These are phyloP conservation scores for Orthonychiurus folsomi DNA, from an alignment of 2,888 invertebrate genomes.

Conservation along the genomic window DNA sequence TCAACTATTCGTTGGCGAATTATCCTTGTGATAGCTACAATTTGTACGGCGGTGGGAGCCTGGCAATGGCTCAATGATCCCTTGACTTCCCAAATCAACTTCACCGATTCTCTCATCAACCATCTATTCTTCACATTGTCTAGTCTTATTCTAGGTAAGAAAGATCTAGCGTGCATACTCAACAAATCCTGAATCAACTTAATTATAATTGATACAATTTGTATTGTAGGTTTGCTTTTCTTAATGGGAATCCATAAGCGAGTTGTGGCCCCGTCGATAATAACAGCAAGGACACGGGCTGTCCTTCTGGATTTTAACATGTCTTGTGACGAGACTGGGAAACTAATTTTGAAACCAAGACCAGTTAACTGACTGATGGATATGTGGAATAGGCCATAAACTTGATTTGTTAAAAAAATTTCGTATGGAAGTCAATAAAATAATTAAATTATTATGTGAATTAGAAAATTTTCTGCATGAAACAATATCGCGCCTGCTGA, in stretches of 20 bases:
- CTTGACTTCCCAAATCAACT: conserved; percentile 65
- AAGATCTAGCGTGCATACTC: not conserved
- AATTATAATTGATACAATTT: conserved; percentile 29
- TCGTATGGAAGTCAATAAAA: too few relatives aligned
- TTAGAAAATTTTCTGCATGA: too few relatives aligned
- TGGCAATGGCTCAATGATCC: conserved; percentile 96
- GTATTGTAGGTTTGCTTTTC: conserved; percentile 67
- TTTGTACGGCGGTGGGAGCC: conserved; percentile 86
- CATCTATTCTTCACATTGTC: conserved; percentile 91
- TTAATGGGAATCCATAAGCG: conserved; percentile 87
- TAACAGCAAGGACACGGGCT: conserved; percentile 79
- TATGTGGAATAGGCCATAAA: not conserved
- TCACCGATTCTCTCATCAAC: conserved; percentile 82
- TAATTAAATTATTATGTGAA: too few relatives aligned
- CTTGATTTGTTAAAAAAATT: too few relatives aligned
- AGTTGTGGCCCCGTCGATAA: conserved; percentile 92
- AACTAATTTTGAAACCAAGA: conserved; percentile 83
- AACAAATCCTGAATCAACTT: not conserved
- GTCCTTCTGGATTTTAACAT: conserved; percentile 93
- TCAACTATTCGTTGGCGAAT: conserved; percentile 92
- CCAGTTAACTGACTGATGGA: conserved; percentile 48
- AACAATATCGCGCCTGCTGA: too few relatives aligned
- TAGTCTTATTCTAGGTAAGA: conserved; percentile 65
- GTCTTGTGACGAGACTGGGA: conserved; percentile 96
- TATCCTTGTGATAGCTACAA: conserved; percentile 71